Percentiles rank a stretch among this genome's conserved stretches.
phyloP scores from a whole-genome alignment of 2,797 vertebrate genomes.

The Apogon talboti region DNA sequence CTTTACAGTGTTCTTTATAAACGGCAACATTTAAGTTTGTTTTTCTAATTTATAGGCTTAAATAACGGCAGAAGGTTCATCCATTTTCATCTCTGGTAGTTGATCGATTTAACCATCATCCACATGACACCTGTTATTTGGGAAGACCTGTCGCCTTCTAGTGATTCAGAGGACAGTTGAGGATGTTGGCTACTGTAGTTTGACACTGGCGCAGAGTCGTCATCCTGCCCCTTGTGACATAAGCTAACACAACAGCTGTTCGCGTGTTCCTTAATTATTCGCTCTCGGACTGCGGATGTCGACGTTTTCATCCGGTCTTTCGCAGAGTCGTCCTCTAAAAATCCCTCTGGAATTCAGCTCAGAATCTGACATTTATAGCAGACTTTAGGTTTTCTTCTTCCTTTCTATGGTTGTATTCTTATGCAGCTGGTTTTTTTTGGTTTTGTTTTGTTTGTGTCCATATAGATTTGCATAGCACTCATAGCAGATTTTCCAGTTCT shows the following conservation, averaged over 20 bases:
- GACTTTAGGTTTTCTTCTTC: constrained; percentile 31
- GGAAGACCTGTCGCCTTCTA: background rate
- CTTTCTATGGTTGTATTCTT: constrained; percentile 37
- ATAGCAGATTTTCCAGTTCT: constrained; percentile 9
- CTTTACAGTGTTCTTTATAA: constrained; percentile 12
- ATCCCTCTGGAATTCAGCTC: constrained; percentile 24
- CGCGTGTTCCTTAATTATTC: constrained; percentile 42
- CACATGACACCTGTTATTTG: constrained; percentile 26
- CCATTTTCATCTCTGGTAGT: constrained; percentile 22
- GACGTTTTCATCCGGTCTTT: constrained; percentile 11
- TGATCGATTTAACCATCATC: constrained; percentile 18
- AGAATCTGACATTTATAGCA: constrained; percentile 26
- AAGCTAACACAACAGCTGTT: constrained; percentile 65
- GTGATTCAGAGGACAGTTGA: constrained; percentile 23
- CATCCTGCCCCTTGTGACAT: constrained; percentile 39
- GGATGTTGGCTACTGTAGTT: constrained; percentile 54
- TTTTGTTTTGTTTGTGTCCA: background rate
- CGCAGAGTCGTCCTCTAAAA: constrained; percentile 15
- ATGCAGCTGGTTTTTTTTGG: constrained; percentile 13
- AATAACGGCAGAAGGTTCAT: constrained; percentile 46
- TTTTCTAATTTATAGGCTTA: constrained; percentile 55
- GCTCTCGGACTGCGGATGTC: constrained; percentile 28
- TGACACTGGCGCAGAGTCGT: constrained; percentile 61
- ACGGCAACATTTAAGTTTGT: background rate
- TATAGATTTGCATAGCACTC: constrained; percentile 27